phyloP scores from a whole-genome alignment of 2,888 invertebrate species.

The Drosophila stalkeri region DNA sequence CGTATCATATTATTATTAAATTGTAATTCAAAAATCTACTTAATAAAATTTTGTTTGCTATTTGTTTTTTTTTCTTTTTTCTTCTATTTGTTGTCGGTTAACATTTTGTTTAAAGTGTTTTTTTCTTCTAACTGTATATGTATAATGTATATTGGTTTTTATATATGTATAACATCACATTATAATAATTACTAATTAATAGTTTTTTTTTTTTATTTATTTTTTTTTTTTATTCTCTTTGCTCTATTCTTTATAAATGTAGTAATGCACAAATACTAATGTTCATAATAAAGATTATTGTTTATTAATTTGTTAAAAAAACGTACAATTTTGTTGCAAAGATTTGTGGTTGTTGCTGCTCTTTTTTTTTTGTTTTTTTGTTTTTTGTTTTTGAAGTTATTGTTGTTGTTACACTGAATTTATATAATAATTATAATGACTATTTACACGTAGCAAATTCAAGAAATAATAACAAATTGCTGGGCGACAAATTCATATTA shows the following conservation, averaged over 20 bases:
- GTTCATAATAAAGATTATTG: constrained; percentile 74
- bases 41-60: constrained; percentile 71
- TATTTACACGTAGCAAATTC: constrained; percentile 64
- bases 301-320: constrained; percentile 36
- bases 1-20: constrained; percentile 55
- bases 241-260: constrained; percentile 56
- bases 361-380: constrained; percentile 10
- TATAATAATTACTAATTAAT: constrained; percentile 82
- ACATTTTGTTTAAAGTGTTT: constrained; percentile 59
- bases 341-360: constrained; percentile 1
- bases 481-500: constrained; percentile 20
- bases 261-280: constrained; percentile 66
- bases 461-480: constrained; percentile 7
- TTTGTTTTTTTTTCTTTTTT: constrained; percentile 32
- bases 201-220: constrained; percentile 48
- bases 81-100: constrained; percentile 62
- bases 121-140: constrained; percentile 33
- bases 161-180: constrained; percentile 80
- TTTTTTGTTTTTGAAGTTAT: constrained; percentile 3
- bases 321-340: constrained; percentile 44
- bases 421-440: constrained; percentile 73
- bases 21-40: constrained; percentile 81
- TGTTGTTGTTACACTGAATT: constrained; percentile 27
- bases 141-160: constrained; percentile 28
- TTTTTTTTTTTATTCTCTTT: constrained; percentile 24